A percentile compares a stretch with the other conserved stretches of the same genome.
Conservation (phyloP, 35 echinoderm and acorn worm species). For the Apostichopus californicus region DNA sequence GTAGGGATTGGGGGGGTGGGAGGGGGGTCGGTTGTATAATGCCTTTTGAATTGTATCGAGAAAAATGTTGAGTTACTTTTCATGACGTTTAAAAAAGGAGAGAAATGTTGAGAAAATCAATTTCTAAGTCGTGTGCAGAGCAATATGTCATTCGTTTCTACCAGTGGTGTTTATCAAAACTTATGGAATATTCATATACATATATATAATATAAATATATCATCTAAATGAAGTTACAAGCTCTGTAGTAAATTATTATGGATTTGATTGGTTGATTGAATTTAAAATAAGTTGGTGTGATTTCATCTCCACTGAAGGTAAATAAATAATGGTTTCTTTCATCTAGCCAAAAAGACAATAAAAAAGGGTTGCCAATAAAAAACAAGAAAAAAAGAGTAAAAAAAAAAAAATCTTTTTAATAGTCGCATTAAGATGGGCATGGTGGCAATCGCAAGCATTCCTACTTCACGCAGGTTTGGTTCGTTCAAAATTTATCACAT, state of each 20-base stretch:
- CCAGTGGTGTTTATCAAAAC: not conserved
- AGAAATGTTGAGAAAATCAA: not conserved
- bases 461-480: conserved; percentile 22
- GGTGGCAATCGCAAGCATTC: conserved; percentile 42
- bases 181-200: not conserved
- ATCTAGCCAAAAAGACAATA: no score
- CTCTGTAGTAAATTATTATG: no score
- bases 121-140: conserved; percentile 37
- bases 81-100: not conserved
- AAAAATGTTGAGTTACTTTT: not conserved
- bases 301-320: not conserved
- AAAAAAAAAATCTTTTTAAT: not conserved
- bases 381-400: no score
- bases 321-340: no score
- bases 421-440: not conserved
- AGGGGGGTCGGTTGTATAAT: not conserved
- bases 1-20: not conserved
- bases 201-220: not conserved
- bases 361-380: no score
- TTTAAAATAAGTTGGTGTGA: not conserved
- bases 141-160: conserved; percentile 37
- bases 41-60: not conserved
- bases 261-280: not conserved
- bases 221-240: no score
- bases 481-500: not conserved